Evolutionary conservation across 2,888 invertebrate genomes (phyloP).

Genomic region (Anthrax anthrax): DNA sequence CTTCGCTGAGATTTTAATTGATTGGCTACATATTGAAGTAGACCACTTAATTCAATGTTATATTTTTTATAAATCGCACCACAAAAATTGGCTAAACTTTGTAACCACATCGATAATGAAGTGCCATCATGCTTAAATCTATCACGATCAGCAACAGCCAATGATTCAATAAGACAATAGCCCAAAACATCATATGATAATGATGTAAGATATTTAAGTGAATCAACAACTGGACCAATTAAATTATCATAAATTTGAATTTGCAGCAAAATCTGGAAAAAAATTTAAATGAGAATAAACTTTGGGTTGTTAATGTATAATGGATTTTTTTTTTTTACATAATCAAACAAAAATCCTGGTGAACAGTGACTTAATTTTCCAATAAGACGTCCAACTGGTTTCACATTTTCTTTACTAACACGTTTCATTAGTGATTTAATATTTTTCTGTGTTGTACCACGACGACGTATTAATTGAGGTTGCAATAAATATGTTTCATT

Average conservation of each 20-base stretch:
- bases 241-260: conserved; percentile 90
- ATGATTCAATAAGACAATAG: conserved; percentile 86
- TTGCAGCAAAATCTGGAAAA: conserved; percentile 49
- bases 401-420: conserved; percentile 96
- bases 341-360: conserved; percentile 91
- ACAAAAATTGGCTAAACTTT: conserved; percentile 88
- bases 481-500: conserved; percentile 73
- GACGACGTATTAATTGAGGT: conserved; percentile 67
- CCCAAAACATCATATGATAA: conserved; percentile 93
- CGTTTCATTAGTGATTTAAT: conserved; percentile 95
- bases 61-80: conserved; percentile 96
- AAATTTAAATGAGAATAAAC: not conserved
- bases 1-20: conserved; percentile 92
- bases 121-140: conserved; percentile 79
- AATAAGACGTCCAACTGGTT: conserved; percentile 86
- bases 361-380: conserved; percentile 95
- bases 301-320: not conserved
- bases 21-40: conserved; percentile 94
- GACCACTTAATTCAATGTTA: conserved; percentile 84
- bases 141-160: conserved; percentile 62
- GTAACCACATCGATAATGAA: conserved; percentile 85
- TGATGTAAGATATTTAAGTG: conserved; percentile 87
- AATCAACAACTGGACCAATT: conserved; percentile 93
- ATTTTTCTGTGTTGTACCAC: conserved; percentile 77
- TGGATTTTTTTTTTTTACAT: conserved; percentile 41